Percentiles rank a stretch among this genome's conserved stretches.
Conservation (phyloP, 2,888 invertebrate species). For the Cylindroiulus punctatus region DNA sequence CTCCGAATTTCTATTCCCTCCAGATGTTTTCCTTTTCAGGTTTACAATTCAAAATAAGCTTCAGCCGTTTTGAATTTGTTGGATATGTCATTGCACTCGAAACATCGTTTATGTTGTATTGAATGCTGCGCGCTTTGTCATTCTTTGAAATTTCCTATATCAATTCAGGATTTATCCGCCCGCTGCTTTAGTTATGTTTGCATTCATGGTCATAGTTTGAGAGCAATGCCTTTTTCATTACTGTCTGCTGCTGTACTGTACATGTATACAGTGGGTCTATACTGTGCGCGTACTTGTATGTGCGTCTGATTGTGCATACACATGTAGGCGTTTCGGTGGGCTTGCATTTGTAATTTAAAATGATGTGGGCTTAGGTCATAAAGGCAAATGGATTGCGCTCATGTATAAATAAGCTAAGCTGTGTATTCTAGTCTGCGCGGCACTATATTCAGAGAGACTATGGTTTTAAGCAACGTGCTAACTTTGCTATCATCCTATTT, state of each 20-base stretch:
- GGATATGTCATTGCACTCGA: neutral
- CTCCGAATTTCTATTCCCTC: neutral
- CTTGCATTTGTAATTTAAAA: neutral
- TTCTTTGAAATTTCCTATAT: constrained; percentile 1
- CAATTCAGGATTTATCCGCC: neutral
- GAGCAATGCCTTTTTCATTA: constrained; percentile 31
- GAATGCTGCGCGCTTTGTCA: neutral
- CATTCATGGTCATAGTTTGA: neutral
- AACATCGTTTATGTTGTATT: neutral
- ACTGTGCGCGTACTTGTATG: neutral
- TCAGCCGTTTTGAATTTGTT: neutral
- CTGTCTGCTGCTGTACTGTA: too few relatives aligned
- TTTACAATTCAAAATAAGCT: neutral
- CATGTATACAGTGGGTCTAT: neutral
- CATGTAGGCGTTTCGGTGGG: neutral
- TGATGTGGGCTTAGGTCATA: constrained; percentile 27
- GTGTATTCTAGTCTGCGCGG: neutral
- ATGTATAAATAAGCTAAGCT: constrained; percentile 39
- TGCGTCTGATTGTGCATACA: neutral
- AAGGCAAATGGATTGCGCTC: constrained; percentile 28
- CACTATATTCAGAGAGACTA: neutral
- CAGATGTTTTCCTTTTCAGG: neutral
- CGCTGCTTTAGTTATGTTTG: neutral
- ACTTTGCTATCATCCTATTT: neutral
- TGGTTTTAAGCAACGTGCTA: neutral